Evolutionary conservation across 1,140 invertebrate species (phyloP).

Genomic region (Hypothenemus hampei): DNA sequence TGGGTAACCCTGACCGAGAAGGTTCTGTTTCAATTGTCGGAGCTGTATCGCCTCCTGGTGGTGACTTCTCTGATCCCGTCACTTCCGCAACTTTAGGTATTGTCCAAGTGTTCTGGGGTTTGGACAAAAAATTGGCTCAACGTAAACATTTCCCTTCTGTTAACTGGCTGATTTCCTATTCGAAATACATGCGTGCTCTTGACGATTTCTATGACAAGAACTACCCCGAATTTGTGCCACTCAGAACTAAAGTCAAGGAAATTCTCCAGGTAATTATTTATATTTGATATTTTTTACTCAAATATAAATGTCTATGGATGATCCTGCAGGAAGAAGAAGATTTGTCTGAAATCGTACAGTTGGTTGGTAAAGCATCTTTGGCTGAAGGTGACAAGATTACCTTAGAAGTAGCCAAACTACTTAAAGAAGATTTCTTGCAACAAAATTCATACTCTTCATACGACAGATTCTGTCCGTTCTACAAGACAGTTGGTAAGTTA

Average conservation of each 20-base stretch:
- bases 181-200: constrained; percentile 95
- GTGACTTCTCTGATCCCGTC: constrained; percentile 99
- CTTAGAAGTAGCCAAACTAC: constrained; percentile 94
- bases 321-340: constrained; percentile 91
- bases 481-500: constrained; percentile 88
- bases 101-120: constrained; percentile 89
- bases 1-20: constrained; percentile 97
- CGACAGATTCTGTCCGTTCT: constrained; percentile 94
- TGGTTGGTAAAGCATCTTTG: constrained; percentile 98
- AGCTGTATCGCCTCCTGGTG: constrained; percentile 98
- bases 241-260: constrained; percentile 90
- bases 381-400: constrained; percentile 99
- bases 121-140: constrained; percentile 99
- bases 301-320: not conserved
- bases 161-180: constrained; percentile 99
- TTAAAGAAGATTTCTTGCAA: constrained; percentile 99
- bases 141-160: constrained; percentile 99
- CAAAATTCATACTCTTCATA: constrained; percentile 75
- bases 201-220: constrained; percentile 99
- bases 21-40: constrained; percentile 99
- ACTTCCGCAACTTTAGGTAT: constrained; percentile 88
- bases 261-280: constrained; percentile 70
- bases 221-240: constrained; percentile 96
- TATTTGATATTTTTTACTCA: constrained; percentile 1
- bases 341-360: constrained; percentile 98